Percentiles rank a stretch among this genome's conserved stretches.
These are phyloP conservation scores for Caenorhabditis inopinata DNA, from an alignment of 1,140 invertebrate species.

Conservation along the genomic window DNA sequence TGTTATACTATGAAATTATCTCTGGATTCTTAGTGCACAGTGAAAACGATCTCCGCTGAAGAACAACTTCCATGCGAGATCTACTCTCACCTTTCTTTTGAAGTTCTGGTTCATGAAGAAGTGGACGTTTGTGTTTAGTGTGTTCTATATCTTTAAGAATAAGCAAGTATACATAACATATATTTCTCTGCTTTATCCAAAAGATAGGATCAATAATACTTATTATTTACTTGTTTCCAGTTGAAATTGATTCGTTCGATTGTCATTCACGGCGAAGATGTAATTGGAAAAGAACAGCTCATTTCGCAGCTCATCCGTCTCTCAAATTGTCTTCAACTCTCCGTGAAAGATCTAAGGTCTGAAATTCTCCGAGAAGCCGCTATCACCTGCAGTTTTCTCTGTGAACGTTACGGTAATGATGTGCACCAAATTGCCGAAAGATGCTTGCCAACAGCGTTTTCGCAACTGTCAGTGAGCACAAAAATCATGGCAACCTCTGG, in stretches of 20 bases:
- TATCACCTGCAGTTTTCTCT: slow-evolving; percentile 1
- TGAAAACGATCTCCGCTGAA: no score
- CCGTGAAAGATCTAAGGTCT: neutral
- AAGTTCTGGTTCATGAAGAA: no score
- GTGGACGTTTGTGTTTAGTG: no score
- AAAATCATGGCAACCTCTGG: neutral
- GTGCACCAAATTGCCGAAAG: slow-evolving; percentile 5
- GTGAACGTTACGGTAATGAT: neutral
- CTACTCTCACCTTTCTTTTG: no score
- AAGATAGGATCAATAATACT: no score
- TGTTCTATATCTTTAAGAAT: neutral
- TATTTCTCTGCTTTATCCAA: neutral
- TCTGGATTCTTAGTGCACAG: no score
- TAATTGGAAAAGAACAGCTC: neutral
- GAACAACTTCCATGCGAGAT: no score
- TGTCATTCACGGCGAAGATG: neutral
- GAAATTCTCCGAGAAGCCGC: neutral
- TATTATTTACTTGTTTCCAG: neutral
- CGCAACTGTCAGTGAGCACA: neutral
- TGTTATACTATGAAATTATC: no score
- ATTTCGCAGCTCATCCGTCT: neutral
- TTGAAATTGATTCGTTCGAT: neutral
- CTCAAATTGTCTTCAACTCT: neutral
- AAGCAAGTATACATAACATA: neutral
- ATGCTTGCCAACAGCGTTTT: neutral